These are phyloP conservation scores for Callipepla squamata DNA, from an alignment of 2,113 vertebrate species.

Conservation along the genomic window DNA sequence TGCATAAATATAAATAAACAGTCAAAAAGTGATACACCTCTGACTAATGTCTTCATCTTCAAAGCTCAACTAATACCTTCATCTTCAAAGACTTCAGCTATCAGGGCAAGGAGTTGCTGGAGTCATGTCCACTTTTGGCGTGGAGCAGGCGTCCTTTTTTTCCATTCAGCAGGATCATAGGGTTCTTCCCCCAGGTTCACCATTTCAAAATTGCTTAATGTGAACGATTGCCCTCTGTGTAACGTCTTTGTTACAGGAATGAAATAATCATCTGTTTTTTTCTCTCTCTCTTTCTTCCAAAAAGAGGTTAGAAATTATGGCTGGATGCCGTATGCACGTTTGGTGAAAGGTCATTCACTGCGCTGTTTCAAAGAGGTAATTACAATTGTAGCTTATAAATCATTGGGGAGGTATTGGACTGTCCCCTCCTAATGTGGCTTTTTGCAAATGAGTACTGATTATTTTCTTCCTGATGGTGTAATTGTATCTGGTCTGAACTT, in stretches of 20 bases:
- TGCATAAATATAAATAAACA: constrained; percentile 15
- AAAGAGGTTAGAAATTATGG: constrained; percentile 33
- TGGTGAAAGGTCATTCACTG: constrained; percentile 61
- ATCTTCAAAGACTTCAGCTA: constrained; percentile 22
- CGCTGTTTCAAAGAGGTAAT: constrained; percentile 72
- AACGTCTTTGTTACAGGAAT: constrained; percentile 59
- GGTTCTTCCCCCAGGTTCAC: background rate
- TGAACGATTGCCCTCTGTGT: constrained; percentile 54
- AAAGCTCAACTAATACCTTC: background rate
- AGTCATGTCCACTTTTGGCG: constrained; percentile 6
- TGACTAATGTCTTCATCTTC: background rate
- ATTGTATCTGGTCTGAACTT: constrained; percentile 66
- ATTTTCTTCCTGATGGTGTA: constrained; percentile 58
- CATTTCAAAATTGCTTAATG: constrained; percentile 15
- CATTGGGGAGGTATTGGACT: constrained; percentile 49
- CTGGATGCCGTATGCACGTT: constrained; percentile 13
- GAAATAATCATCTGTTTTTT: constrained; percentile 41
- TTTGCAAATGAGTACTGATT: constrained; percentile 59
- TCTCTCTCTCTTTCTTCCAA: background rate
- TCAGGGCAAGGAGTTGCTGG: background rate
- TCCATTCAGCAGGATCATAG: background rate
- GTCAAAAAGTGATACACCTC: background rate
- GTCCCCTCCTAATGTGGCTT: constrained; percentile 62
- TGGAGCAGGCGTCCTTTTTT: background rate
- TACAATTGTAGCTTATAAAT: constrained; percentile 73